Evolutionary conservation across 2,797 vertebrate genomes (phyloP), one percentile per base, ranked within the genome.

Genomic region (Leuciscus waleckii): DNA sequence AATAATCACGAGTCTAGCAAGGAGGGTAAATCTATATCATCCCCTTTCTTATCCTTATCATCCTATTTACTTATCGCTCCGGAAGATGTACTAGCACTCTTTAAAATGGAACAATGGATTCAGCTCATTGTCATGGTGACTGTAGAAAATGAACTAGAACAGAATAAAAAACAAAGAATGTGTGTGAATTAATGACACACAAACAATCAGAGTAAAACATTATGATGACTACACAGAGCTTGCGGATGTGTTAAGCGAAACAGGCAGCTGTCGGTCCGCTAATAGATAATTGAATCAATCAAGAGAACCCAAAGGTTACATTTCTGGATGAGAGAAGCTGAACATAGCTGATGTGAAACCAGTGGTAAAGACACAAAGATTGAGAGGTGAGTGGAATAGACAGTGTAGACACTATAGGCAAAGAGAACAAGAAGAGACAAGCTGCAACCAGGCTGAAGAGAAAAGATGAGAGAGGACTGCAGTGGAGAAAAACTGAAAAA

Each of bases 351-450:
- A 46, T 58, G 41, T 51, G 49, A 23, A 76, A 54, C 54, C 32
- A 81, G 68, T 13, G 5, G 16, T 39, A 79, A 21, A 41, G 70
- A 67, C 21, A 70, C 21, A 86, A 63, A 41, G 29, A 49, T 58
- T n/a, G 76, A 79, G 51, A 83, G 21, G 41, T 65, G 82, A 69
- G 61, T 85, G 46, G 65, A 70, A 81, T 84, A 82, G 26, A 77
- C 75, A 79, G 37, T 26, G 41, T 14, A 71, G 43, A 80, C 32
- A 76, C 10, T 29, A 37, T 29, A 29, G 26, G 81, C 17, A n/a
- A 77, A 37, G 75, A 86, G 29, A 71, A 86, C 39, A 41, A 84
- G 74, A 79, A 78, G 46, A 76, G 51, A 79, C 49, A 87, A 39
- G 39, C 21, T 11, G 81, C 73, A 86, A 17, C 23, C 73, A 83